These are phyloP conservation scores for Diplodus puntazzo DNA, from an alignment of 2,797 vertebrate genomes.

Conservation along the genomic window DNA sequence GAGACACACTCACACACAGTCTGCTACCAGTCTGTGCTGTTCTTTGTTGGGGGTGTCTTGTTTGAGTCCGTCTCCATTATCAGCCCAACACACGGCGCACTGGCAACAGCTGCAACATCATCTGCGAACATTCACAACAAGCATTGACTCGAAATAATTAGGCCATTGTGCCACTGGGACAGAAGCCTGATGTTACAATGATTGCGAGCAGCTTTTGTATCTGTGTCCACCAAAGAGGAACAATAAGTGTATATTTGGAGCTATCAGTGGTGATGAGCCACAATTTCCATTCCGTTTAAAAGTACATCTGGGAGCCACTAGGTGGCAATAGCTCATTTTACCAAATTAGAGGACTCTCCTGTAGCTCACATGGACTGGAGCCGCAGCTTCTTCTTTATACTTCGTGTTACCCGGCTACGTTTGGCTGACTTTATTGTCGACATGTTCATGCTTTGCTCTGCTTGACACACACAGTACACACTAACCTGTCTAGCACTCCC, in stretches of 20 bases:
- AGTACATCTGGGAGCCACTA: constrained; percentile 53
- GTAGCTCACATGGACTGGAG: neutral
- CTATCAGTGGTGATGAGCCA: constrained; percentile 46
- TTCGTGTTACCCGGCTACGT: constrained; percentile 17
- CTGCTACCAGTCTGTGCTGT: constrained; percentile 55
- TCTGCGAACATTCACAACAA: constrained; percentile 63
- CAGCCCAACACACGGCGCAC: constrained; percentile 45
- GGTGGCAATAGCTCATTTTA: constrained; percentile 67
- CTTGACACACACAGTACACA: constrained; percentile 2
- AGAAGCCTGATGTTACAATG: constrained; percentile 65
- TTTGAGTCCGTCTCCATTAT: constrained; percentile 68
- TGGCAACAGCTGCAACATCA: constrained; percentile 77
- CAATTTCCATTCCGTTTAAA: constrained; percentile 25
- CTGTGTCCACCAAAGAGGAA: constrained; percentile 44
- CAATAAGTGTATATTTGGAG: constrained; percentile 57
- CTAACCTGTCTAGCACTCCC: neutral
- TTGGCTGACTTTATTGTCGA: constrained; percentile 11
- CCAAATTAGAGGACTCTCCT: neutral
- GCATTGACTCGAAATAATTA: constrained; percentile 65
- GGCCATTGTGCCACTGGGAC: constrained; percentile 59
- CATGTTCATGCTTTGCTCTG: constrained; percentile 1
- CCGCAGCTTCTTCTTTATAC: constrained; percentile 1
- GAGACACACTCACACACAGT: constrained; percentile 35
- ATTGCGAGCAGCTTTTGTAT: constrained; percentile 70
- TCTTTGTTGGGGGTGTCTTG: constrained; percentile 58